Base-by-base conservation (phyloP, 2,797 vertebrate genomes). In the Anabas testudineus region DNA sequence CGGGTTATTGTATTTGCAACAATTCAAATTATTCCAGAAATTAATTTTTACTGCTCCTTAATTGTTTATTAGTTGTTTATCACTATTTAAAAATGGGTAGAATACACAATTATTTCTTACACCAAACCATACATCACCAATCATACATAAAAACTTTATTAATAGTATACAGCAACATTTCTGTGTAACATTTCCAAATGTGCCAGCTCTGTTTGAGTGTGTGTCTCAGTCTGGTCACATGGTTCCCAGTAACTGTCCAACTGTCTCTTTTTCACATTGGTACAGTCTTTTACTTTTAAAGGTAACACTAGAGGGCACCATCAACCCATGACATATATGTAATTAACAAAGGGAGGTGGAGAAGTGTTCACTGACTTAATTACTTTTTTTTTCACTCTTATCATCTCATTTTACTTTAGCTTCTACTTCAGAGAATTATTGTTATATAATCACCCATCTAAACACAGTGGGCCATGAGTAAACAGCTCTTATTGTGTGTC, bases 301-400 rank as follows among this genome's bases (percentile, higher is more conserved):
- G 2, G 16, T 47, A 39, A 65, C 83, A 78, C 74, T 63, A 81
- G 80, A 71, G 65, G 77, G 74, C 30, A 10, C 41, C 47, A 67
- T 28, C 15, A 55, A 13, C 12, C 43, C 19, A 57, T 15, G 9
- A 13, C 24, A 21, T 3, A 2, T 24, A 15, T 68, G 7, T n/a
- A 22, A 54, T 52, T 21, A 36, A 30, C 10, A 22, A 32, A 30
- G 7, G 5, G 6, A 49, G 24, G 15, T 8, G 18, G 6, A 41
- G 7, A 14, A 36, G 19, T 21, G 6, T 36, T 34, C 42, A 30
- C 24, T 37, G 21, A 12, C 13, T 52, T 2, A 4, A 55, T 22
- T 26, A 22, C 45, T 39, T 43, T 53, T 64, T 51, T 52, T 12
- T 19, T 26, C 15, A 0, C 7, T 18, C 22, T 30, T 10, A 41